phyloP scores from a whole-genome alignment of 2,888 invertebrate species.

The Tillus elongatus region DNA sequence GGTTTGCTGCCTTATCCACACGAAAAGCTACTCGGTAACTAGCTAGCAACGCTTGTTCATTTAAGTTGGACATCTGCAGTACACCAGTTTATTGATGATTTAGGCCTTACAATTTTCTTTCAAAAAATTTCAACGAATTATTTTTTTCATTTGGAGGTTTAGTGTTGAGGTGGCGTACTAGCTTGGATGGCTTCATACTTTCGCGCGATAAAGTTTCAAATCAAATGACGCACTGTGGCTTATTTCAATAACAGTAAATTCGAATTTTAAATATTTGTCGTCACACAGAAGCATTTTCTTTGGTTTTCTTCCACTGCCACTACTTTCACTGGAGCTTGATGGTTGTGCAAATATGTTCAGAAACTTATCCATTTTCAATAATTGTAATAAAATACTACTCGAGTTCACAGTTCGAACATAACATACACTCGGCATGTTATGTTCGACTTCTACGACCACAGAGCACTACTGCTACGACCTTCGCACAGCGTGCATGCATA shows the following conservation, averaged over 20 bases:
- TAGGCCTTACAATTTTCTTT: constrained; percentile 10
- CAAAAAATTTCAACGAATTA: constrained; percentile 10
- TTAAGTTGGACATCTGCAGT: constrained; percentile 10
- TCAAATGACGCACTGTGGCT: constrained; percentile 11
- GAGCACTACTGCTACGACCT: too few relatives aligned
- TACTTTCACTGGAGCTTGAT: constrained; percentile 3
- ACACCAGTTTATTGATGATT: constrained; percentile 10
- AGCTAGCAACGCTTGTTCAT: constrained; percentile 22
- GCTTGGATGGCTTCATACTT: constrained; percentile 9
- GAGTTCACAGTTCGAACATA: too few relatives aligned
- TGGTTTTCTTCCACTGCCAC: constrained; percentile 5
- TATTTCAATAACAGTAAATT: constrained; percentile 7
- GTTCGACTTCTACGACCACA: too few relatives aligned
- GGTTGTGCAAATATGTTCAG: constrained; percentile 10
- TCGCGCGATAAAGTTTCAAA: constrained; percentile 7
- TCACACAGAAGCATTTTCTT: constrained; percentile 6
- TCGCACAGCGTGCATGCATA: too few relatives aligned
- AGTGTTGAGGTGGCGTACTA: constrained; percentile 2
- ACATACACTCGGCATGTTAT: too few relatives aligned
- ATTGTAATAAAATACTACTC: too few relatives aligned
- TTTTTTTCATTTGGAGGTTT: constrained; percentile 6
- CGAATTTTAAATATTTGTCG: constrained; percentile 9
- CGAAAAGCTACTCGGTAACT: constrained; percentile 22
- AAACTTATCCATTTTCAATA: constrained; percentile 12
- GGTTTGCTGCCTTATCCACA: constrained; percentile 22